Conservation (phyloP, 2,113 vertebrate species). For the Percopsis transmontana region DNA sequence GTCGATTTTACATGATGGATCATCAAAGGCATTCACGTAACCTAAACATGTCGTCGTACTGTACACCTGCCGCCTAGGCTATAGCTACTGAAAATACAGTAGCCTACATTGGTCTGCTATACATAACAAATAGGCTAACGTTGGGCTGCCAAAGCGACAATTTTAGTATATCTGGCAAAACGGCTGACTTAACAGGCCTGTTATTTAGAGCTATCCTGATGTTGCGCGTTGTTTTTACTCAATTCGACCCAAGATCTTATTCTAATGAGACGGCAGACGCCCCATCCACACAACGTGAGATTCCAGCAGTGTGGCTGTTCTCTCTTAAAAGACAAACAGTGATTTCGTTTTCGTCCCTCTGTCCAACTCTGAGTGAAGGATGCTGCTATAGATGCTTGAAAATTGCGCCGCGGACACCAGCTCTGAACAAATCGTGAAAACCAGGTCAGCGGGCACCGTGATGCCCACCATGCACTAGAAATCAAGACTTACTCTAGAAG, state of each 20-base stretch:
- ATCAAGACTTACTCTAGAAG: conserved; percentile 66
- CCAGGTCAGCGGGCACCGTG: conserved; percentile 27
- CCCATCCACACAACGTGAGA: conserved; percentile 21
- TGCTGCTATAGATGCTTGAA: conserved; percentile 37
- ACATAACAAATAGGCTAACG: conserved; percentile 5
- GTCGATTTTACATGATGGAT: conserved; percentile 58
- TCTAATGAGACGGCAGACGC: not conserved
- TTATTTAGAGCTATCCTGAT: conserved; percentile 15
- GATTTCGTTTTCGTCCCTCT: conserved; percentile 19
- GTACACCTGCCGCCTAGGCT: conserved; percentile 60
- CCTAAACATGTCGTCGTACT: conserved; percentile 58
- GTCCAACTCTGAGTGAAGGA: conserved; percentile 25
- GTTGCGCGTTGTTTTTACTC: conserved; percentile 22
- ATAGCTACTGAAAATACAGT: conserved; percentile 5
- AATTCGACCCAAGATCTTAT: conserved; percentile 18
- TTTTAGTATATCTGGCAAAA: not conserved
- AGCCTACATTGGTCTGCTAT: not conserved
- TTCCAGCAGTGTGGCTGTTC: not conserved
- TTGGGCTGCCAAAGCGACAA: conserved; percentile 43
- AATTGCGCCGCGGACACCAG: conserved; percentile 35
- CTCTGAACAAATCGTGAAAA: conserved; percentile 36
- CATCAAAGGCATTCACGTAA: conserved; percentile 19
- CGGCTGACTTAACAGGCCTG: conserved; percentile 4
- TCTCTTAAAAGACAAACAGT: not conserved
- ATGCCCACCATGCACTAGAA: not conserved